Evolutionary conservation across 2,888 invertebrate species (phyloP), one percentile per base, ranked within the genome.

Genomic region (Dasypogon diadema): DNA sequence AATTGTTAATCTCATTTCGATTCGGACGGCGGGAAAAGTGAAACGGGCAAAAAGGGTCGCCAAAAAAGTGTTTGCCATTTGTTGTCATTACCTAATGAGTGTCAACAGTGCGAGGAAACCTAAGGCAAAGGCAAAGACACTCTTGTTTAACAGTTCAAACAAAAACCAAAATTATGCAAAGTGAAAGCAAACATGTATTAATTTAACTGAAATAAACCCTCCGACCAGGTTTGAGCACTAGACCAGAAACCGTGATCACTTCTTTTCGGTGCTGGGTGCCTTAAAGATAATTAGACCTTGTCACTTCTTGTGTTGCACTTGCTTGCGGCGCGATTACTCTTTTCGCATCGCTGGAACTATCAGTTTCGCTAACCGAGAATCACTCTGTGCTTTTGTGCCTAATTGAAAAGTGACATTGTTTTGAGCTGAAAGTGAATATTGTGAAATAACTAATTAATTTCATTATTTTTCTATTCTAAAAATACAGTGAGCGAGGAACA

Each of bases 131-230:
- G 24, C 46, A n/a, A 24, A 22, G 22, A 22, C 22, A 63, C 46
- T 24, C 21, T 48, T 65, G 65, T 48, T 65, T 16, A 24, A 68
- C 12, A 42, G 70, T 51, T 70, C 34, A 70, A 70, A 54, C 24
- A 54, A 6, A 70, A 70, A 54, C 70, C 14, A 24, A 46, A 70
- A 70, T 54, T 54, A 70, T 70, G 54, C 70, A 70, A 70, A 70
- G 70, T 70, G 70, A 70, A 70, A 70, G 70, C 70, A 70, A 70
- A 70, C 70, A 70, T 51, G 51, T 21, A 70, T 51, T 46, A 70
- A 70, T 34, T 70, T 30, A 24, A 16, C 37, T 12, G 51, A 70
- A 54, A 34, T 65, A 65, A 42, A 16, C 24, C 34, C 65, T 24
- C 51, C 46, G 46, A 65, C 22, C 22, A 65, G n/a, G 14, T 24